These are phyloP conservation scores for Pteria penguin DNA, from an alignment of 2,888 invertebrate species.

Conservation along the genomic window DNA sequence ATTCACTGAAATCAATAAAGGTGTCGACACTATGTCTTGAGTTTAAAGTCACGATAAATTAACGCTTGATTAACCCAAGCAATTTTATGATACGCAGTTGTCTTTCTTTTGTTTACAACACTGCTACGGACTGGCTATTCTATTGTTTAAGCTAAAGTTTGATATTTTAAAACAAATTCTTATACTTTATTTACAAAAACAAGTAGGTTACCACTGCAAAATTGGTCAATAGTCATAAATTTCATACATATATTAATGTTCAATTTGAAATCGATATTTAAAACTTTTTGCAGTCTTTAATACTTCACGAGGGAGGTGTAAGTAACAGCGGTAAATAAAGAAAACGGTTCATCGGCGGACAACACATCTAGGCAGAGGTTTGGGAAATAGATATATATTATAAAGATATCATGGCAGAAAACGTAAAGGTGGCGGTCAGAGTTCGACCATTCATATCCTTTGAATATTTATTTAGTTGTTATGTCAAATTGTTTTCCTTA, in stretches of 20 bases:
- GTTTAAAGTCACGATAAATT: too few species aligned
- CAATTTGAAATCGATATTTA: neutral
- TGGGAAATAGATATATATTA: constrained; percentile 1
- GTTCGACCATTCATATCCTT: constrained; percentile 78
- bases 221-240: too few species aligned
- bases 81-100: too few species aligned
- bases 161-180: too few species aligned
- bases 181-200: too few species aligned
- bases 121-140: constrained; percentile 46
- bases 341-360: too few species aligned
- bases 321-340: neutral
- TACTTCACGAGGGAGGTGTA: neutral
- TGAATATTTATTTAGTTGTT: too few species aligned
- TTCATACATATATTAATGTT: neutral
- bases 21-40: too few species aligned
- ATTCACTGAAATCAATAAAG: too few species aligned
- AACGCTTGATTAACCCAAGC: too few species aligned
- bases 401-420: constrained; percentile 68
- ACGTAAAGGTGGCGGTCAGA: constrained; percentile 74
- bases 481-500: too few species aligned
- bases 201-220: too few species aligned
- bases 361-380: neutral
- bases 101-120: constrained; percentile 68
- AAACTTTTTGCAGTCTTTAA: neutral
- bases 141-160: neutral